Evolutionary conservation across 2,113 vertebrate genomes (phyloP).

Genomic region (Tympanuchus pallidicinctus): DNA sequence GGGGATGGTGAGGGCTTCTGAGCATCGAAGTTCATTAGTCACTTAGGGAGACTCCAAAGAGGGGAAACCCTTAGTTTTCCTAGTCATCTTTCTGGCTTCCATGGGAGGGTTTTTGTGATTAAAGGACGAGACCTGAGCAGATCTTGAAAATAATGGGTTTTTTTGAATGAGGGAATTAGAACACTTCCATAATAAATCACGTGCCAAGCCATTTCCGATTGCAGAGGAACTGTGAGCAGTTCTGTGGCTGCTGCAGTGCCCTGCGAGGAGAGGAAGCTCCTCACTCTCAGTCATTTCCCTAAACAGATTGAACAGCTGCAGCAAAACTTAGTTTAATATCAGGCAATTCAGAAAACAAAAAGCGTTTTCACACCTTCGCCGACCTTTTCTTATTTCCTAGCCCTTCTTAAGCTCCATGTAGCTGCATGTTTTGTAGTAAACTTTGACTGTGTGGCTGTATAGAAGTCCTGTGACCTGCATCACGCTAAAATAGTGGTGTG

Average conservation of each 20-base stretch:
- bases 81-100: background rate
- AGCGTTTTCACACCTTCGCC: background rate
- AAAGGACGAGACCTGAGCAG: fast-evolving
- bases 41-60: background rate
- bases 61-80: background rate
- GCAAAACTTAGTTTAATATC: background rate
- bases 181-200: background rate
- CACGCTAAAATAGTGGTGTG: background rate
- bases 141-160: background rate
- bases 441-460: background rate
- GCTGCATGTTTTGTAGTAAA: background rate
- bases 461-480: background rate
- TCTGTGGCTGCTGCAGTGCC: background rate
- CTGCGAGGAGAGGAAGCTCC: background rate
- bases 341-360: background rate
- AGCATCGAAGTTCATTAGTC: background rate
- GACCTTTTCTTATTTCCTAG: background rate
- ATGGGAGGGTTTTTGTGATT: background rate
- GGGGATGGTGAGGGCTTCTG: fast-evolving
- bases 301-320: background rate
- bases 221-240: fast-evolving
- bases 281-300: background rate
- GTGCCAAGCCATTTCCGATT: background rate
- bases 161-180: background rate
- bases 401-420: background rate